A percentile compares a stretch with the other conserved stretches of the same genome.
phyloP scores from a whole-genome alignment of 2,113 vertebrate species.

The Phainopepla nitens region DNA sequence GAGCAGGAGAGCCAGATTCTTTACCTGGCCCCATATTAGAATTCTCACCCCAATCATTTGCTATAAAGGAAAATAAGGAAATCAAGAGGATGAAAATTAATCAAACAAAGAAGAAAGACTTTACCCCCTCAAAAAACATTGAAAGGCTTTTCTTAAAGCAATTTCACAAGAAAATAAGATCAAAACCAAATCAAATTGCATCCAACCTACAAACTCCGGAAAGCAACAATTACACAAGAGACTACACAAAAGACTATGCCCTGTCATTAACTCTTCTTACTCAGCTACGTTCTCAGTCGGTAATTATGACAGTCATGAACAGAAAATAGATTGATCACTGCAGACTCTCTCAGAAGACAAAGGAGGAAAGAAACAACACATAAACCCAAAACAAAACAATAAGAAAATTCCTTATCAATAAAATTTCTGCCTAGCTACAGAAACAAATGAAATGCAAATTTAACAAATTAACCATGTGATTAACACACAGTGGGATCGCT shows the following conservation, averaged over 20 bases:
- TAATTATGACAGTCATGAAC: conserved; percentile 27
- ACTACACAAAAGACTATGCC: not conserved
- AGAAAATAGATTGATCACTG: conserved; percentile 46
- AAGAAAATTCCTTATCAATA: conserved; percentile 55
- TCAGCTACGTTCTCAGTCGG: not conserved
- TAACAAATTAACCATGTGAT: conserved; percentile 69
- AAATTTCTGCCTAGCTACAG: conserved; percentile 21
- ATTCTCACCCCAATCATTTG: not conserved
- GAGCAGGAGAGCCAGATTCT: conserved; percentile 29
- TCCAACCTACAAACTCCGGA: not conserved
- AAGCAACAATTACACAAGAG: conserved; percentile 38
- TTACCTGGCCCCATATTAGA: not conserved
- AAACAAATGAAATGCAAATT: conserved; percentile 66
- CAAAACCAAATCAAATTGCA: conserved; percentile 29
- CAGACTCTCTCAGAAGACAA: conserved; percentile 29
- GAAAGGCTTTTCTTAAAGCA: conserved; percentile 16
- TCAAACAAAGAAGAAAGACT: conserved; percentile 44
- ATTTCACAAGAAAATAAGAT: conserved; percentile 45
- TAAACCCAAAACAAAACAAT: not conserved
- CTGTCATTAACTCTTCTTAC: conserved; percentile 38
- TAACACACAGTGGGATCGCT: conserved; percentile 50
- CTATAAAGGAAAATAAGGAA: not conserved
- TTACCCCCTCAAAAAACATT: not conserved
- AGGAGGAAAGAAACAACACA: not conserved
- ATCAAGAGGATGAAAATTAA: conserved; percentile 35